Base-by-base conservation (phyloP, 2,888 invertebrate species). In the Galerucella calmariensis region DNA sequence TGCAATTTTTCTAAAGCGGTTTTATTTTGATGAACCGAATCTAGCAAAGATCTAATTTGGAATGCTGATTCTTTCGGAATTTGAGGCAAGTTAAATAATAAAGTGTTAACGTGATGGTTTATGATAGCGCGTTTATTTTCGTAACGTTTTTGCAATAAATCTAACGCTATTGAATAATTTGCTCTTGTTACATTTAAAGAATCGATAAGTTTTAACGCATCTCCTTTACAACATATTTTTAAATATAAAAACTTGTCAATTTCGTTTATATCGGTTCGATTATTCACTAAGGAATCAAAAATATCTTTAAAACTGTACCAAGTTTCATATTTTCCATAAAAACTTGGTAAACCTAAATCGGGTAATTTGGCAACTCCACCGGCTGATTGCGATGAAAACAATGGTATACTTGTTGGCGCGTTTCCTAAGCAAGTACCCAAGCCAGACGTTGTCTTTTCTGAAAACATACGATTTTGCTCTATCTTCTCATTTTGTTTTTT, bases 1-100 rank as follows among this genome's bases (percentile, higher is more conserved):
- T 74, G 67, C 59, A 76, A 62, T 59, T 76, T 76, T 74, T 74
- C 58, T 41, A 78, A 56, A 3, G 75, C 74, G 11, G 63, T 20
- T 24, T 56, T 20, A 51, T 78, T 75, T 12, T 75, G 69, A 59
- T 70, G 24, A 16, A 78, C n/a, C 0, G 41, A 63, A 68, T 78
- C 77, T 62, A 78, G 16, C n/a, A 78, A 67, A 27, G 72, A 67
- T 66, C 75, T 62, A 6, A 77, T 35, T 8, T 20, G 12, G 8
- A 27, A 16, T 24, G 59, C 10, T 44, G 66, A 72, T 51, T 68
- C 72, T 27, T 56, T 44, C 14, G 48, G 11, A n/a, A 63, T 8
- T 14, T 73, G 68, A 12, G 12, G 48, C 14, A 48, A 14, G 3
- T 48, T 14, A 5, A 48, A 48, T 14, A 14, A 48, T 48, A 48